Conservation (phyloP, 2,797 vertebrate species). For the Emys orbicularis region DNA sequence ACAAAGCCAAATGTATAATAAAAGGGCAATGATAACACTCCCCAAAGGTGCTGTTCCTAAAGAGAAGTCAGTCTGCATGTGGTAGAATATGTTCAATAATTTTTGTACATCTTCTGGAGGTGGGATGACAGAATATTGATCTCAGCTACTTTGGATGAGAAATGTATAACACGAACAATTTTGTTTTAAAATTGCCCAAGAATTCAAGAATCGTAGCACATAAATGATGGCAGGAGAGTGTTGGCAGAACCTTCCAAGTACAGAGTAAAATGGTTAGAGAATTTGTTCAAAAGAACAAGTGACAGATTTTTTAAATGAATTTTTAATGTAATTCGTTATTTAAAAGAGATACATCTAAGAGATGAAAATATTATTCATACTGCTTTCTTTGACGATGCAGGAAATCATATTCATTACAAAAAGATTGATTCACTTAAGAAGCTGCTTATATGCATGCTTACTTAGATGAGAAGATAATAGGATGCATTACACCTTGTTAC, state of each 20-base stretch:
- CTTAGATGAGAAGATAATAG: slow-evolving; percentile 53
- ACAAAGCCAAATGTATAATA: background rate
- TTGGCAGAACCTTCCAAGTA: background rate
- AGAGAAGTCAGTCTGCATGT: background rate
- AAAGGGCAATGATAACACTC: slow-evolving; percentile 2
- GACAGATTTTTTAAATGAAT: slow-evolving; percentile 56
- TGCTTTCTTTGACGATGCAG: slow-evolving; percentile 30
- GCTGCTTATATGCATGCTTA: slow-evolving; percentile 42
- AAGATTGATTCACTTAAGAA: slow-evolving; percentile 16
- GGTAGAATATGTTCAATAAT: background rate
- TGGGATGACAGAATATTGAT: background rate
- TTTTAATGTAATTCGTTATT: slow-evolving; percentile 61
- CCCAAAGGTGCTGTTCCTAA: background rate
- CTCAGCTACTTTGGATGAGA: background rate
- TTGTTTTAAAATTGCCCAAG: background rate
- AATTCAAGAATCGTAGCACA: background rate
- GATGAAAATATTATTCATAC: slow-evolving; percentile 20
- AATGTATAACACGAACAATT: background rate
- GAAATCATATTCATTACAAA: slow-evolving; percentile 50
- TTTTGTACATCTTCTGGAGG: background rate
- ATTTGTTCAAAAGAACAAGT: slow-evolving; percentile 50
- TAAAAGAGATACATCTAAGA: slow-evolving; percentile 22
- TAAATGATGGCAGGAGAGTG: background rate
- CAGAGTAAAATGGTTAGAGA: slow-evolving; percentile 1
- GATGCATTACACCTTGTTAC: slow-evolving; percentile 25